Conservation (phyloP, 2,797 vertebrate species). For the Sebastes minor region DNA sequence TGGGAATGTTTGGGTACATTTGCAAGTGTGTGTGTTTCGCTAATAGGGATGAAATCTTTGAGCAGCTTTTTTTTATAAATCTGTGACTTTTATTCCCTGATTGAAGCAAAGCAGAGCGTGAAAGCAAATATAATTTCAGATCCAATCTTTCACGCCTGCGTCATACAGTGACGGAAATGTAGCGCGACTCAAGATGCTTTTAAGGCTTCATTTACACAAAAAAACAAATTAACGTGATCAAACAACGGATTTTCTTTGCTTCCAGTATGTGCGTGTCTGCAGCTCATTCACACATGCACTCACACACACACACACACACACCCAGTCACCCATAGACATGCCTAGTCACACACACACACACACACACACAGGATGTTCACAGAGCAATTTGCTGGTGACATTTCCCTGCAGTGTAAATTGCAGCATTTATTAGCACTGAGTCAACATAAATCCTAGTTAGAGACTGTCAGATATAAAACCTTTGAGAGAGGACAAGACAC, state of each 20-base stretch:
- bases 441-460: conserved; percentile 4
- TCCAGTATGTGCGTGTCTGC: not conserved
- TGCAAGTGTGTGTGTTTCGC: conserved; percentile 7
- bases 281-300: not conserved
- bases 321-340: not conserved
- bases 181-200: not conserved
- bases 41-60: conserved; percentile 15
- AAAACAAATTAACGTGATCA: not conserved
- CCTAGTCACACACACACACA: not conserved
- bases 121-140: not conserved
- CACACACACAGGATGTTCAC: not conserved
- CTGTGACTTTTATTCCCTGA: not conserved
- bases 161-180: not conserved
- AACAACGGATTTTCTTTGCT: not conserved
- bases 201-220: not conserved
- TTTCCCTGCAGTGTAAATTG: conserved; percentile 19
- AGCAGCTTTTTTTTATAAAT: conserved; percentile 2
- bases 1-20: conserved; percentile 23
- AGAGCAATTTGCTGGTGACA: conserved; percentile 28
- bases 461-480: not conserved
- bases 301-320: not conserved
- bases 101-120: not conserved
- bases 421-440: conserved; percentile 1
- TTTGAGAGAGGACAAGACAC: not conserved
- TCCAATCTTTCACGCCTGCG: not conserved